Evolutionary conservation across 2,113 vertebrate species (phyloP).

Genomic region (Zapornia atra): DNA sequence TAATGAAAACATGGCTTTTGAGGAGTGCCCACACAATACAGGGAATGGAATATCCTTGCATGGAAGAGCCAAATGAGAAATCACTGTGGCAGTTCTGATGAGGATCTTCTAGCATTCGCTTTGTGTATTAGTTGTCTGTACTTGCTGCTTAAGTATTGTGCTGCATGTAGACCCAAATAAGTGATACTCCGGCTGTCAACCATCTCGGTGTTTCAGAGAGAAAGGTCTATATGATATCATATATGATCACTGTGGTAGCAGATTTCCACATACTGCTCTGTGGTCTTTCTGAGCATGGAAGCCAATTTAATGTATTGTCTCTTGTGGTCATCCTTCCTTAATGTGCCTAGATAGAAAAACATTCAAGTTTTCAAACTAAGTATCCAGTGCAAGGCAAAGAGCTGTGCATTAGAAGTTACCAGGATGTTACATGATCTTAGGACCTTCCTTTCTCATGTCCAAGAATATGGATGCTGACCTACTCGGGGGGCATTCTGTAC

Average conservation of each 20-base stretch:
- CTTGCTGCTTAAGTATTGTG: neutral
- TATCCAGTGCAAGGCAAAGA: neutral
- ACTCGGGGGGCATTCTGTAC: neutral
- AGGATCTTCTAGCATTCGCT: neutral
- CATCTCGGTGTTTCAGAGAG: neutral
- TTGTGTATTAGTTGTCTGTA: neutral
- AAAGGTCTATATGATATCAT: neutral
- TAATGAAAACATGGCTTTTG: neutral
- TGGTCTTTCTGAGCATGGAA: neutral
- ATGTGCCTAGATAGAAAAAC: neutral
- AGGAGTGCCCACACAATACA: neutral
- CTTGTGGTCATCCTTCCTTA: neutral
- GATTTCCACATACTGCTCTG: neutral
- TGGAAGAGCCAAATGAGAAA: neutral
- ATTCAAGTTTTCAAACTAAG: neutral
- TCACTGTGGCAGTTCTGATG: neutral
- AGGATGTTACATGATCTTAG: neutral
- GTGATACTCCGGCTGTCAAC: neutral
- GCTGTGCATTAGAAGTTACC: neutral
- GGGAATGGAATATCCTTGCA: neutral
- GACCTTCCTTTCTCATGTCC: accelerated
- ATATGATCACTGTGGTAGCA: neutral
- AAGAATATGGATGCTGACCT: neutral
- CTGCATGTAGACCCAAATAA: neutral
- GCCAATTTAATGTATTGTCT: neutral